A percentile compares a stretch with the other conserved stretches of the same genome.
phyloP scores from a whole-genome alignment of 2,113 vertebrate genomes.

The Rhabdomys dilectus region DNA sequence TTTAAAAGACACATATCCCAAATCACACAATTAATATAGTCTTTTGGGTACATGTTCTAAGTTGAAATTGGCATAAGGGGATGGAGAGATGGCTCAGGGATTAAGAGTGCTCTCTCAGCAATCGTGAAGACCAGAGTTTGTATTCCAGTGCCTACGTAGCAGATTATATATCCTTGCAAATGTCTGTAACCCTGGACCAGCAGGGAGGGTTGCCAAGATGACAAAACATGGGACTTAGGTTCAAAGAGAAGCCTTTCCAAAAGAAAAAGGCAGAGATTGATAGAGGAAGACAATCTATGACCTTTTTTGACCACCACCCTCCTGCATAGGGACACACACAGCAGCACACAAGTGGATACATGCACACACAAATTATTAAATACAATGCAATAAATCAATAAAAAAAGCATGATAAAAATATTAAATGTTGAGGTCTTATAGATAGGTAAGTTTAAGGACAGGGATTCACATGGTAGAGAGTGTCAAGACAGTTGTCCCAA shows the following conservation, averaged over 20 bases:
- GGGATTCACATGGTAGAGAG: background rate
- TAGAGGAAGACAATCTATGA: too few relatives aligned
- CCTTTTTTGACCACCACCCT: background rate
- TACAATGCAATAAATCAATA: background rate
- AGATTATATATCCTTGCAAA: background rate
- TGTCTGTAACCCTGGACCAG: background rate
- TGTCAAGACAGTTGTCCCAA: background rate
- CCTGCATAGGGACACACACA: background rate
- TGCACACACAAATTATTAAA: background rate
- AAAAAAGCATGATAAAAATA: background rate
- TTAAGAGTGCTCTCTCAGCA: background rate
- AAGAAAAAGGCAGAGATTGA: background rate
- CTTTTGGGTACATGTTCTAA: background rate
- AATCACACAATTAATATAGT: background rate
- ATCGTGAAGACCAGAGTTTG: background rate
- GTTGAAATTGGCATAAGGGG: background rate
- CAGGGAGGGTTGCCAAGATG: background rate
- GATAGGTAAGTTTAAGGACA: accelerated
- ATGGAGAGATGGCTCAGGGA: background rate
- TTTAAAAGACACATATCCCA: background rate
- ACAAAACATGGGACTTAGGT: background rate
- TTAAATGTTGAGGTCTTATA: background rate
- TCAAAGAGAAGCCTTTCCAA: background rate
- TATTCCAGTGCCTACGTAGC: background rate
- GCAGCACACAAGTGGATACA: background rate